Evolutionary conservation across 92 coral and sea anemone species (phyloP).

Genomic region (Parazoanthus atlanticus): DNA sequence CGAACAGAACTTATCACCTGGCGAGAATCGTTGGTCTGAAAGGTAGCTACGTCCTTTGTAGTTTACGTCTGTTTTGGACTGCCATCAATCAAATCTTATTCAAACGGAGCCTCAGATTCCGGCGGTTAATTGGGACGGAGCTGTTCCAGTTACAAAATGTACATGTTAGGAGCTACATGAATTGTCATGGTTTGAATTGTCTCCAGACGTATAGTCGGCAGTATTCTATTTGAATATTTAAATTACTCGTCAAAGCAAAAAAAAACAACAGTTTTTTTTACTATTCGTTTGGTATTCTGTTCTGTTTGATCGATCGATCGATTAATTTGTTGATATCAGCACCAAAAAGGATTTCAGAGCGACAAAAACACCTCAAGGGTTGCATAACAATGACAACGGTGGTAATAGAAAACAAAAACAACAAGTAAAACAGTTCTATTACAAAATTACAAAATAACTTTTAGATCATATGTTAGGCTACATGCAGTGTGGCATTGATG

Average conservation of each 20-base stretch:
- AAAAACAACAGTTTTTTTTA: too few species aligned
- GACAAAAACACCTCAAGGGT: neutral
- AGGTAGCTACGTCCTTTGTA: neutral
- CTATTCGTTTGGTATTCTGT: too few species aligned
- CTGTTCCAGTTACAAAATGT: neutral
- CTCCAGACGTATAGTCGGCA: too few species aligned
- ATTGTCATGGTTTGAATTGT: neutral
- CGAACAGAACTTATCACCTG: neutral
- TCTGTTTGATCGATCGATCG: too few species aligned
- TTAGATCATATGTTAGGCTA: too few species aligned
- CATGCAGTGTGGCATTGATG: too few species aligned
- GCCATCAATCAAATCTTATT: neutral
- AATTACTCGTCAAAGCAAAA: too few species aligned
- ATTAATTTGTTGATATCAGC: neutral
- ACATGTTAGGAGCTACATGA: too few species aligned
- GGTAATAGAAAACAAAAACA: too few species aligned
- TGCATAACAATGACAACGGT: neutral
- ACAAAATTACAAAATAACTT: too few species aligned
- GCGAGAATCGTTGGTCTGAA: neutral
- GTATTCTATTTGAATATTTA: too few species aligned
- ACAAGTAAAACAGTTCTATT: too few species aligned
- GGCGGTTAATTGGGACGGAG: neutral
- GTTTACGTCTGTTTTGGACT: neutral
- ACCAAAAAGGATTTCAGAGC: neutral
- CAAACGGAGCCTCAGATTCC: neutral